Evolutionary conservation across 2,113 vertebrate species (phyloP), one percentile per base, ranked within the genome.

Genomic region (Tachysurus vachellii): DNA sequence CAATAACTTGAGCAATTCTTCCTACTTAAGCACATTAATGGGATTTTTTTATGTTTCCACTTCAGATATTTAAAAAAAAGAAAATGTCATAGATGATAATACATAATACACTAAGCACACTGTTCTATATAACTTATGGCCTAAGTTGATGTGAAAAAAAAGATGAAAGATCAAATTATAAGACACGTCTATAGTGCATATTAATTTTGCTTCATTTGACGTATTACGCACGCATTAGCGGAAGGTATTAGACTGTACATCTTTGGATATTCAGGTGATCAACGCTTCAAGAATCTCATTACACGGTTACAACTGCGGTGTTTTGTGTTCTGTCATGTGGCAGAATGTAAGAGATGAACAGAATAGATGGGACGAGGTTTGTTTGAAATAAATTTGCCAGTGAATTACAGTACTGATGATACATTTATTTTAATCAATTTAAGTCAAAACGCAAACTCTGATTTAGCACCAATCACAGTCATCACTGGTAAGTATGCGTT

Each of bases 21-120:
- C 42, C 59, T 83, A 61, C 36, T 47, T 50, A 53, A 66, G 61
- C 12, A 83, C 61, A 3, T 83, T 83, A 83, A 83, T 82, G 6
- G 8, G 59, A 82, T 64, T 82, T 76, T 76, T 36, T 7, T 53
- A 26, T 2, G 6, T n/a, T 5, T 53, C 57, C 17, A 80, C 3
- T 11, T 59, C 7, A 31, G 6, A 80, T 54, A 36, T 80, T 56
- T 1, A 19, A 23, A 1, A 19, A 23, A 19, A 16, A 68, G 13
- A 36, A 36, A 36, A 36, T 36, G 36, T 75, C 21, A 75, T 42
- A 13, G 21, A 75, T 75, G 19, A 75, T 75, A 75, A 75, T 13
- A 47, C 23, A 17, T 31, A 54, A 28, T 54, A 13, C 14, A n/a
- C 10, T 26, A 17, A 79, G 71, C 26, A 16, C 7, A 13, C 47